Base-by-base conservation (phyloP, 2,113 vertebrate species). In the Psilopsiagon aurifrons region DNA sequence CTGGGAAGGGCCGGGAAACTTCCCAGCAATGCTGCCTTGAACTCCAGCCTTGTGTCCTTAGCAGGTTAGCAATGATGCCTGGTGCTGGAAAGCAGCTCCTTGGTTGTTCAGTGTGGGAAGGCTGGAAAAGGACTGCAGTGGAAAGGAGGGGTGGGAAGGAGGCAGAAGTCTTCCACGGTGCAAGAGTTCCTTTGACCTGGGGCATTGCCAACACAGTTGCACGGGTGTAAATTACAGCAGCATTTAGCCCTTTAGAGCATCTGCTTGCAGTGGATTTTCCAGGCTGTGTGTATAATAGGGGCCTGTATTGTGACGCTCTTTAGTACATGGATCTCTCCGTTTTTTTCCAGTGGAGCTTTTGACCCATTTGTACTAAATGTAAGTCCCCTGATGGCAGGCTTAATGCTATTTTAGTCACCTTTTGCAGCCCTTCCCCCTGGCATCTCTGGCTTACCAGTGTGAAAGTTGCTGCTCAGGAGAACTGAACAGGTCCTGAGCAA, bases 321-420 rank as follows among this genome's bases (percentile, higher is more conserved):
- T 1, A 0, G 11, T 74, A 43, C 0, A 2, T 27, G 33, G 27
- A 35, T 47, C 12, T 64, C 29, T 12, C 7, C 5, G 1, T 0
- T 46, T 51, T 70, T 86, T 81, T 68, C 16, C 23, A 7, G 43
- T 11, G 23, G 37, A 28, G 5, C 31, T 75, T 63, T 82, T 20
- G 29, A 23, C 29, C 10, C 20, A 17, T 68, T 46, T 33, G 2
- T 31, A 37, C 27, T 41, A 59, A 67, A 49, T 79, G n/a, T 29
- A 54, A n/a, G 14, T 23, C 37, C 52, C 25, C n/a, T 37, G 46
- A 20, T 35, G 55, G 17, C 16, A 7, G 24, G 16, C 15, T 78
- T 52, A 14, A 14, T 7, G 7, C 47, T 44, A 82, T 64, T 64
- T 78, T 8, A 11, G 39, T 60, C 11, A 2, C 19, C 18, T 76